A percentile compares a stretch with the other conserved stretches of the same genome.
Conservation (phyloP, 2,113 vertebrate genomes). For the Gnathonemus echidnorhynchus region DNA sequence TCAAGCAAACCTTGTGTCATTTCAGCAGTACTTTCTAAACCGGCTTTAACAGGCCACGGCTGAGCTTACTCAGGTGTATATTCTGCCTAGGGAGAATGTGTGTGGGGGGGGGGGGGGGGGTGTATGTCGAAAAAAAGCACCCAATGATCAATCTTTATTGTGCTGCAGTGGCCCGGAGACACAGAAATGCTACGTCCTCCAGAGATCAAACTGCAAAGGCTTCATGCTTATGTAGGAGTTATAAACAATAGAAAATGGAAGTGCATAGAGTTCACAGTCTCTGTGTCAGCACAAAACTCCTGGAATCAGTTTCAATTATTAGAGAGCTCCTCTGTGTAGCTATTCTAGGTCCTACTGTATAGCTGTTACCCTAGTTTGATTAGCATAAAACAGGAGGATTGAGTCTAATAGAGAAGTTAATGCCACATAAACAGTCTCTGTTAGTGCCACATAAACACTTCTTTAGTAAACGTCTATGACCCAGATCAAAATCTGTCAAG, state of each 20-base stretch:
- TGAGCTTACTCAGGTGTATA: background rate
- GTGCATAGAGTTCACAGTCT: background rate
- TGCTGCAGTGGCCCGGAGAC: background rate
- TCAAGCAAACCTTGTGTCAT: background rate
- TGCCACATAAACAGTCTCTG: background rate
- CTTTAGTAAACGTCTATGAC: background rate
- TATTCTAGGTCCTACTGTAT: background rate
- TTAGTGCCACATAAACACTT: background rate
- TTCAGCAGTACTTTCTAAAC: background rate
- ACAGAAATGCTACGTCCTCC: background rate
- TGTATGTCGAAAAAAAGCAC: background rate
- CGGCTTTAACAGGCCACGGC: background rate
- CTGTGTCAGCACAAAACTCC: background rate
- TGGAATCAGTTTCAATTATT: background rate
- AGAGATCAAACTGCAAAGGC: background rate
- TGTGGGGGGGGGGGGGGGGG: background rate
- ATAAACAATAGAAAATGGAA: background rate
- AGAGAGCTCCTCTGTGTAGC: background rate
- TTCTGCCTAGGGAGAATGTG: background rate
- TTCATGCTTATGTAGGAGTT: background rate
- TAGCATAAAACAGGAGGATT: background rate
- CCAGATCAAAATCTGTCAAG: background rate
- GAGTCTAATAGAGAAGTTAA: background rate
- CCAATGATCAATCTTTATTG: constrained; percentile 6
- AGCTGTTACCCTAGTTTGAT: background rate